Percentiles rank a stretch among this genome's conserved stretches.
Evolutionary conservation across 2,797 vertebrate genomes (phyloP).

Genomic region (Sandelia bainsii): DNA sequence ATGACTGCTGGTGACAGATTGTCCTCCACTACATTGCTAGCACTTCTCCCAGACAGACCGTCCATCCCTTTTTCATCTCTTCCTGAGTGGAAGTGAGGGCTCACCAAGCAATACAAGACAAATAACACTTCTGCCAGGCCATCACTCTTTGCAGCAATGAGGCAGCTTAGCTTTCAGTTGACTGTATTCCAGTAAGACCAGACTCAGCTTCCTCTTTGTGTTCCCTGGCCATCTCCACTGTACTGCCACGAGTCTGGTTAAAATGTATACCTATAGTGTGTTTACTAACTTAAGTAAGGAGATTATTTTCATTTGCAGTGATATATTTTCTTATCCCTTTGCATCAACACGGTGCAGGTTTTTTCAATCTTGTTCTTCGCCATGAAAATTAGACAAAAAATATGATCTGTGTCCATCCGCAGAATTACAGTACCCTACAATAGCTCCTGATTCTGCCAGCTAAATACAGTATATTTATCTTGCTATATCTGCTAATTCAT

Average conservation of each 20-base stretch:
- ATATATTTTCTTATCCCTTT: no score
- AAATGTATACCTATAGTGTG: not conserved
- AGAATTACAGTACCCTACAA: no score
- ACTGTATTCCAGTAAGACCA: constrained; percentile 49
- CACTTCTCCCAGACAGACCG: constrained; percentile 75
- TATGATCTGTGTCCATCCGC: no score
- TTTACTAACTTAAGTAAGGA: not conserved
- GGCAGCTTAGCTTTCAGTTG: constrained; percentile 67
- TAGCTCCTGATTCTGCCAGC: no score
- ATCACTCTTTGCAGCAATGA: constrained; percentile 73
- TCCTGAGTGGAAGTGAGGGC: constrained; percentile 77
- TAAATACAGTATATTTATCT: no score
- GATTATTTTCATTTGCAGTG: not conserved
- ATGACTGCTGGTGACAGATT: constrained; percentile 81
- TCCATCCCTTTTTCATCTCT: constrained; percentile 78
- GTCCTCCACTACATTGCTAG: constrained; percentile 70
- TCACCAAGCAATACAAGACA: constrained; percentile 75
- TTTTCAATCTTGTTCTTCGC: no score
- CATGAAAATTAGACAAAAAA: no score
- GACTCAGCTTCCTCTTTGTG: constrained; percentile 49
- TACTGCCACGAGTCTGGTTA: not conserved
- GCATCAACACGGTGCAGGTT: no score
- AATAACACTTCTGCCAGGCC: constrained; percentile 74
- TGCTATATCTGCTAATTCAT: no score
- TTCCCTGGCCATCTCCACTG: constrained; percentile 20